Evolutionary conservation across 2,113 vertebrate species (phyloP).

Genomic region (Mus pahari): DNA sequence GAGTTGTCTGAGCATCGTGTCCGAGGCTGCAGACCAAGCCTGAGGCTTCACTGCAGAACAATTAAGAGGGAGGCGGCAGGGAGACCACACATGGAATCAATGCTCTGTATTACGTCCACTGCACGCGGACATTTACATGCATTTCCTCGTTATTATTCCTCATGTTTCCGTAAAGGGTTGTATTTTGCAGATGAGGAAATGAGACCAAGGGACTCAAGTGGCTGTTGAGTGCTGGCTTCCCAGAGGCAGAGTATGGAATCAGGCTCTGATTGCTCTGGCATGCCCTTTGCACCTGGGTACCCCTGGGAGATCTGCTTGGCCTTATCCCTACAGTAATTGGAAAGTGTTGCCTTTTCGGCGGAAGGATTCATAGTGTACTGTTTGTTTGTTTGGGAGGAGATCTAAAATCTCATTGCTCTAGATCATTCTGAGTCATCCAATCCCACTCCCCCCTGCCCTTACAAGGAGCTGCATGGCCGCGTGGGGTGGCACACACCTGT

Average conservation of each 20-base stretch:
- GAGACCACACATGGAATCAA: accelerated
- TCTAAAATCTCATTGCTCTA: neutral
- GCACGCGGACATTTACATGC: no score
- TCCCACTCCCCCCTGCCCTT: neutral
- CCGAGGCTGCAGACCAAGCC: neutral
- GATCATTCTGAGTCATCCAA: neutral
- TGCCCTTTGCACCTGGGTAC: neutral
- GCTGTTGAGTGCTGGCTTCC: neutral
- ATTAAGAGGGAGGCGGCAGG: neutral
- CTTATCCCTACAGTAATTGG: neutral
- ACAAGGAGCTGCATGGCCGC: accelerated
- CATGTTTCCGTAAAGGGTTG: neutral
- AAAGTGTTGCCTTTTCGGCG: neutral
- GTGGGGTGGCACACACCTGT: no score
- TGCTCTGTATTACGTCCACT: accelerated
- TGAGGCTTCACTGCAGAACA: neutral
- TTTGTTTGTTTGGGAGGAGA: neutral
- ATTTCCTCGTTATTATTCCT: neutral
- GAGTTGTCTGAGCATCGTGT: neutral
- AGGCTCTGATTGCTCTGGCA: neutral
- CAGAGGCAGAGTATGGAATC: accelerated
- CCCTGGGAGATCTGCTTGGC: neutral
- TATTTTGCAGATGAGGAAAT: neutral
- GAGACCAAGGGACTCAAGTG: no score
- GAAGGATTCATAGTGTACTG: neutral